Percentiles rank a stretch among this genome's conserved stretches.
These are phyloP conservation scores for Rhinopomastus cyanomelas DNA, from an alignment of 2,113 vertebrate genomes.

Conservation along the genomic window DNA sequence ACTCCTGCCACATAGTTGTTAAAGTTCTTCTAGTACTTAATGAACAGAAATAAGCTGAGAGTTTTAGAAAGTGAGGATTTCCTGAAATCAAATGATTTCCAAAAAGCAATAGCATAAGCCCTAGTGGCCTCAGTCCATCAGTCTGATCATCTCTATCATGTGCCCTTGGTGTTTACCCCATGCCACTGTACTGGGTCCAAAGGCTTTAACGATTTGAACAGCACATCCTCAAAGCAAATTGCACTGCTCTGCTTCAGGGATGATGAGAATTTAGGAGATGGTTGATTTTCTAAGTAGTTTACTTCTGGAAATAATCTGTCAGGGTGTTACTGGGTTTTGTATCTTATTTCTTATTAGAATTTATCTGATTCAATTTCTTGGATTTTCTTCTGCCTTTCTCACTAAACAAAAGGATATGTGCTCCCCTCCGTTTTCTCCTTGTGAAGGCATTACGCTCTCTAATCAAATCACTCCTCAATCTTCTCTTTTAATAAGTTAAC, in stretches of 20 bases:
- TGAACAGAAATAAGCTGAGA: neutral
- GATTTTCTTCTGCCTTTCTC: neutral
- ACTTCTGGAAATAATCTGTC: neutral
- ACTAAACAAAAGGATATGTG: neutral
- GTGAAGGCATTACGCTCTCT: conserved; percentile 3
- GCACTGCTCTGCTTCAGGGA: neutral
- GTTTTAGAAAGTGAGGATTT: neutral
- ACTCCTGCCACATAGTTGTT: neutral
- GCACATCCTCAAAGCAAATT: neutral
- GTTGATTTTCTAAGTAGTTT: neutral
- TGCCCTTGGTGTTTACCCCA: neutral
- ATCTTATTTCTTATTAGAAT: neutral
- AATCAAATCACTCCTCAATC: conserved; percentile 46
- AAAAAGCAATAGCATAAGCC: neutral
- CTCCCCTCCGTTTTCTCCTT: neutral
- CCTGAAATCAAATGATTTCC: neutral
- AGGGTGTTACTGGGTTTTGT: neutral
- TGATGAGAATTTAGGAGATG: neutral
- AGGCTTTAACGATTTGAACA: neutral
- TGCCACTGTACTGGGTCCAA: neutral
- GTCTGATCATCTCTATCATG: neutral
- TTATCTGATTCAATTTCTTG: neutral
- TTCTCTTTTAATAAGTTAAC: conserved; percentile 47
- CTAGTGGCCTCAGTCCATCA: neutral
- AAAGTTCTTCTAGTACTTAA: neutral